Evolutionary conservation across 1,140 invertebrate species (phyloP), one percentile per base, ranked within the genome.

Genomic region (Pseudomyrmex gracilis): DNA sequence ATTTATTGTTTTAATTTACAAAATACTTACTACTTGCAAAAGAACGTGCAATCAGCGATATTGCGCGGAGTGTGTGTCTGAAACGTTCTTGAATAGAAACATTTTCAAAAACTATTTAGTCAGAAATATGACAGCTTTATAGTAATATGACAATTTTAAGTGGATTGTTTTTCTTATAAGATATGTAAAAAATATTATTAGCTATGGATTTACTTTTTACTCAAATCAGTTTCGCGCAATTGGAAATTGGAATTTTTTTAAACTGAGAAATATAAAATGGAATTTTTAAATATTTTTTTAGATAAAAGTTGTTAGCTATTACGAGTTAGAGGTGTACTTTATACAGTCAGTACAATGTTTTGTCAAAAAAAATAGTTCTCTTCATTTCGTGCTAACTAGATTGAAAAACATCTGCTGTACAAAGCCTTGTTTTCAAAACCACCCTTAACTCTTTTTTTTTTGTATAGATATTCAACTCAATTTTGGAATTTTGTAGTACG

Each of bases 1-100:
- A 80, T 80, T 80, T 80, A 70, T 80, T 34, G 76, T 58, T 80
- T 80, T 80, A 71, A 80, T 80, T 80, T 80, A 71, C 76, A 80
- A 58, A 58, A 80, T 80, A 43, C 60, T 80, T 80, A 58, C 45
- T 53, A 9, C 71, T 60, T 10, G 20, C 34, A 34, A 34, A 34
- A 12, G 20, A 71, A 20, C 4, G 47, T 20, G 43, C 64, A 5
- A 2, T 10, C 24, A 47, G 12, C 45, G 20, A 3, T 58, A 78
- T 60, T 80, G 17, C 24, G 1, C 22, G 24, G 1, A 24, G 5
- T n/a, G 4, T 47, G 34, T 34, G 34, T 34, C 24, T 34, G 45
- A 43, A 80, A 49, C n/a, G 22, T 60, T 34, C 17, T 47, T 67
- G 34, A 68, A 13, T 58, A 22, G 66, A 70, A 60, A 71, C 2